These are phyloP conservation scores for Halichoerus grypus DNA, from an alignment of 2,113 vertebrate species.

Conservation along the genomic window DNA sequence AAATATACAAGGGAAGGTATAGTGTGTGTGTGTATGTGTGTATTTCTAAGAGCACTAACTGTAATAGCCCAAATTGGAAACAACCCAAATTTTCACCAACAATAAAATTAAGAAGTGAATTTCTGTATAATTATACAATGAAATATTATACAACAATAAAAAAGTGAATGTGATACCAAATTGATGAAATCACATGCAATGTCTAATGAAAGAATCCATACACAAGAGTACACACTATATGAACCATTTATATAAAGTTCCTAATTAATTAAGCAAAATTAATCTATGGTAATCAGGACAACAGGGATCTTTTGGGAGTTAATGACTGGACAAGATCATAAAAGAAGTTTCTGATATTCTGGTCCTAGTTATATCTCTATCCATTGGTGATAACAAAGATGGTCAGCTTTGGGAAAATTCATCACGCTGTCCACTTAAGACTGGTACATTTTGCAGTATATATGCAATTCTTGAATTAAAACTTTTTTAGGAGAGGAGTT, in stretches of 20 bases:
- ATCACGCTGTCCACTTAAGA: background rate
- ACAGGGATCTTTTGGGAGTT: background rate
- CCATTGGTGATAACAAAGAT: background rate
- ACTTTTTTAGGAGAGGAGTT: background rate
- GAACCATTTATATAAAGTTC: background rate
- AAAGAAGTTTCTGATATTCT: background rate
- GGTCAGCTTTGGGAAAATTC: background rate
- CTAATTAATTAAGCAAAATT: background rate
- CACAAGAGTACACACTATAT: background rate
- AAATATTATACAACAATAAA: background rate
- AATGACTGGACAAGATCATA: background rate
- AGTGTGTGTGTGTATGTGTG: background rate
- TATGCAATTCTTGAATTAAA: background rate
- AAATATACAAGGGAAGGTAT: background rate
- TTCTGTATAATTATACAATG: background rate
- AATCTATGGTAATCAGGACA: background rate
- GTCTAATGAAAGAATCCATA: background rate
- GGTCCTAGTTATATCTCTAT: background rate
- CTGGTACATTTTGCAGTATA: background rate
- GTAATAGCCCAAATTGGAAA: background rate
- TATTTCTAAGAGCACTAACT: background rate
- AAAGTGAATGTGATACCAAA: background rate
- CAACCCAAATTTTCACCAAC: background rate
- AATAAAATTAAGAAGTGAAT: slow-evolving; percentile 16
- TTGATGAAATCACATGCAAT: background rate